Conservation (phyloP, 2,797 vertebrate genomes). For the Astyanax mexicanus region DNA sequence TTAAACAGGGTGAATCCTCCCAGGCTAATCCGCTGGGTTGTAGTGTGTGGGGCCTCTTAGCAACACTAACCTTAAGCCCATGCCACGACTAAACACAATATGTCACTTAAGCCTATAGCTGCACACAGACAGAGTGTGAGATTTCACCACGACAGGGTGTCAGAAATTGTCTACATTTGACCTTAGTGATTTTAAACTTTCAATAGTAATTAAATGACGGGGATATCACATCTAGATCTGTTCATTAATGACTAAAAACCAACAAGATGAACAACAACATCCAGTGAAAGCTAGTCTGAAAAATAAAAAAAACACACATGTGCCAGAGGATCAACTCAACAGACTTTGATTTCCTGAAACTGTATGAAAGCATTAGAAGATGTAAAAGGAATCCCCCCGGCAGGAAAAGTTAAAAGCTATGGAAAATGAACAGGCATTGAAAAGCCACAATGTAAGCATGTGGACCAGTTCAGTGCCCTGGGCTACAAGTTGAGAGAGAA, state of each 20-base stretch:
- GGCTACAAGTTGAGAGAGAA: neutral
- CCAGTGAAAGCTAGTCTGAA: neutral
- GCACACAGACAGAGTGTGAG: neutral
- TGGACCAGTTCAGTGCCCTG: neutral
- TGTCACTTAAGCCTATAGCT: neutral
- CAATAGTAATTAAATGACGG: neutral
- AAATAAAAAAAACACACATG: neutral
- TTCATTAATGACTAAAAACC: neutral
- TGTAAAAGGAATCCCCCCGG: neutral
- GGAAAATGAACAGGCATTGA: neutral
- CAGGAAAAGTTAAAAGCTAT: neutral
- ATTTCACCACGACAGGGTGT: neutral
- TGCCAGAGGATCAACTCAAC: neutral
- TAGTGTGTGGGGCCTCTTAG: constrained; percentile 9
- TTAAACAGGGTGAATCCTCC: constrained; percentile 41
- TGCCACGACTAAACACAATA: constrained; percentile 2
- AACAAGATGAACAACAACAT: neutral
- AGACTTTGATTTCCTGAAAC: neutral
- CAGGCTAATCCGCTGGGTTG: constrained; percentile 17
- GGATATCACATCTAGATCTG: neutral
- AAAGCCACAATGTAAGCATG: neutral
- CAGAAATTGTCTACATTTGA: neutral
- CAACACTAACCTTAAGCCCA: neutral
- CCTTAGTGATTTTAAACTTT: too few species aligned
- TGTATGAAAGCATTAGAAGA: neutral